Evolutionary conservation across 2,888 invertebrate species (phyloP).

Genomic region (Xanthia icteritia): DNA sequence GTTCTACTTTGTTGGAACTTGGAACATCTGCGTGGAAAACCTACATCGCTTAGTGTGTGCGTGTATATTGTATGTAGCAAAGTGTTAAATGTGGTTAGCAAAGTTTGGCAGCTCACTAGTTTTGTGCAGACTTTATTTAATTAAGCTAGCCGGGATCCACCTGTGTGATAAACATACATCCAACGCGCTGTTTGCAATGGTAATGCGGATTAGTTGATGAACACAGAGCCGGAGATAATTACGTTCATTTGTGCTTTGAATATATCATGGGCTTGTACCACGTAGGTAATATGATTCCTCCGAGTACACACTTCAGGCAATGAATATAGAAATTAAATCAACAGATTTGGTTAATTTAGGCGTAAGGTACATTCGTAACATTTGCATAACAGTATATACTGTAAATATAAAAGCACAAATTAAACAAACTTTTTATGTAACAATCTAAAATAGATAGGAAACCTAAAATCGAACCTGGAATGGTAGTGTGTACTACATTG

Average conservation of each 20-base stretch:
- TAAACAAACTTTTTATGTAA: conserved; percentile 13
- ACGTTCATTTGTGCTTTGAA: conserved; percentile 64
- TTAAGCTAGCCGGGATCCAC: conserved; percentile 57
- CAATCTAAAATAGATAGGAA: not conserved
- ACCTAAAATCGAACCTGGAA: not conserved
- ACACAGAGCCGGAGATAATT: conserved; percentile 64
- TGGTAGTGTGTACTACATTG: not conserved
- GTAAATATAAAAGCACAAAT: conserved; percentile 15
- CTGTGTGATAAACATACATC: conserved; percentile 54
- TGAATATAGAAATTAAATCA: conserved; percentile 46
- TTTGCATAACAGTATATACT: conserved; percentile 25
- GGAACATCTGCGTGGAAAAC: conserved; percentile 87
- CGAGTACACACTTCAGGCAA: conserved; percentile 43
- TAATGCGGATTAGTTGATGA: conserved; percentile 70
- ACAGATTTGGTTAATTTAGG: conserved; percentile 47
- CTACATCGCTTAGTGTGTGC: conserved; percentile 84
- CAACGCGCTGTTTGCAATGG: conserved; percentile 63
- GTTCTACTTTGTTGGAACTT: conserved; percentile 82
- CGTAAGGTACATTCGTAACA: conserved; percentile 29
- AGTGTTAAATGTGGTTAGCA: conserved; percentile 63
- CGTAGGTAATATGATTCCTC: conserved; percentile 48
- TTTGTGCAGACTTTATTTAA: conserved; percentile 61
- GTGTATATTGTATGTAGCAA: conserved; percentile 68
- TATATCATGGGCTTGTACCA: conserved; percentile 50
- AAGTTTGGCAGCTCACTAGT: conserved; percentile 54